Evolutionary conservation across 2,888 invertebrate species (phyloP).

Genomic region (Zygaena filipendulae): DNA sequence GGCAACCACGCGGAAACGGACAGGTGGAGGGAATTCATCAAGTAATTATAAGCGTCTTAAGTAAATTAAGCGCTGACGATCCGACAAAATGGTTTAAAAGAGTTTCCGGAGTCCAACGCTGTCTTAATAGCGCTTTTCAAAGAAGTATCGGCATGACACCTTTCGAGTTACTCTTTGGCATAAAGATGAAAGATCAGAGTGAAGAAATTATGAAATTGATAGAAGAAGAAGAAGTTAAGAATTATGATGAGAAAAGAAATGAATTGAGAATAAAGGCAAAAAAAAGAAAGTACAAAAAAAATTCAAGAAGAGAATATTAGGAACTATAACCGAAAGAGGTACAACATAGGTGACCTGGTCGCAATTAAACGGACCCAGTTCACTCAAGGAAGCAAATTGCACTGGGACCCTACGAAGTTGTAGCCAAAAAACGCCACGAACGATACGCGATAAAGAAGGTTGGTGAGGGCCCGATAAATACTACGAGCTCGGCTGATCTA

Average conservation of each 20-base stretch:
- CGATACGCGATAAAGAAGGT: constrained; percentile 16
- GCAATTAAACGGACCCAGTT: constrained; percentile 21
- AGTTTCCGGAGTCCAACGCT: constrained; percentile 9
- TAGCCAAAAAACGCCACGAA: constrained; percentile 12
- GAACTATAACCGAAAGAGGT: constrained; percentile 17
- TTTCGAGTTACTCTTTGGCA: constrained; percentile 13
- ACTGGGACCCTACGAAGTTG: constrained; percentile 17
- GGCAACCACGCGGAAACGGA: constrained; percentile 13
- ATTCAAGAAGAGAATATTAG: constrained; percentile 13
- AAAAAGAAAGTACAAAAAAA: constrained; percentile 8
- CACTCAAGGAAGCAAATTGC: constrained; percentile 13
- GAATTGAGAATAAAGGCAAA: constrained; percentile 9
- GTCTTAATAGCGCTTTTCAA: constrained; percentile 18
- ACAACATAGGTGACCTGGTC: constrained; percentile 17
- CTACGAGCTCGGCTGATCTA: constrained; percentile 8
- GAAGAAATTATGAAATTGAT: constrained; percentile 15
- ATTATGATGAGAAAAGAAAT: constrained; percentile 5
- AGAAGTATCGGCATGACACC: constrained; percentile 16
- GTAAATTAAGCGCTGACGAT: constrained; percentile 14
- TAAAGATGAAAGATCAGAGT: constrained; percentile 14
- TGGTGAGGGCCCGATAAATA: constrained; percentile 7
- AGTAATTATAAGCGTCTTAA: constrained; percentile 14
- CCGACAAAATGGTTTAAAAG: constrained; percentile 12
- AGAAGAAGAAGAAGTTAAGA: constrained; percentile 18
- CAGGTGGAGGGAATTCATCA: constrained; percentile 17